Percentiles rank a stretch among this genome's conserved stretches.
These are phyloP conservation scores for Mesorhabditis sp. DNA, from an alignment of 2,888 invertebrate species.

Conservation along the genomic window DNA sequence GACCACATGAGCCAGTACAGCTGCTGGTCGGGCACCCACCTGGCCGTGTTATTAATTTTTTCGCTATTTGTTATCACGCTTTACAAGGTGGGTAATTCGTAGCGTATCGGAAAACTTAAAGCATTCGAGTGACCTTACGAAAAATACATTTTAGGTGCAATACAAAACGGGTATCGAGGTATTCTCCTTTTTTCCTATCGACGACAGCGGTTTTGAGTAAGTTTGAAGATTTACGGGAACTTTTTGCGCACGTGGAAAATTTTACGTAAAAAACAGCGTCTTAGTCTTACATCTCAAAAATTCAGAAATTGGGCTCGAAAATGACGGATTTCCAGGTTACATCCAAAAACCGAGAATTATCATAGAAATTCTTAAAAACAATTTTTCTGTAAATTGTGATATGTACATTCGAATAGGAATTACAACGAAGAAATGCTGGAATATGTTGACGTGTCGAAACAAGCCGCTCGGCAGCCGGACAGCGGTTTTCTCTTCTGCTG, in stretches of 20 bases:
- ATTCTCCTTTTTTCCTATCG: constrained; percentile 32
- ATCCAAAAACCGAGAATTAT: too few species aligned
- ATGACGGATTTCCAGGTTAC: too few species aligned
- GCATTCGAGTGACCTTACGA: neutral
- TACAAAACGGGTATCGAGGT: constrained; percentile 38
- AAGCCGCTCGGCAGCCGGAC: constrained; percentile 27
- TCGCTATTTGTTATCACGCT: neutral
- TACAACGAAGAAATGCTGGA: constrained; percentile 28
- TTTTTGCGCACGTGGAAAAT: neutral
- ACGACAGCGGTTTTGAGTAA: constrained; percentile 39
- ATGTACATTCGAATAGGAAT: constrained; percentile 8
- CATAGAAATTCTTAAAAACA: too few species aligned
- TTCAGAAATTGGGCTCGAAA: too few species aligned
- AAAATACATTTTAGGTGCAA: constrained; percentile 20
- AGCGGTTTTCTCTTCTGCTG: constrained; percentile 33
- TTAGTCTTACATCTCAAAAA: too few species aligned
- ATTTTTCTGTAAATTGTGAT: too few species aligned
- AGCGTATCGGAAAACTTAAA: too few species aligned
- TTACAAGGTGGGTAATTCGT: neutral
- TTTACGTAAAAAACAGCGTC: neutral
- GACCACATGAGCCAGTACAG: too few species aligned
- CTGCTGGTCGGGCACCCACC: neutral
- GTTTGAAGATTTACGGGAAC: constrained; percentile 8
- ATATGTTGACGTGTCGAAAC: constrained; percentile 20
- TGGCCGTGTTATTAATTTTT: neutral